phyloP scores from a whole-genome alignment of 2,113 vertebrate species.

The Serilophus lunatus region DNA sequence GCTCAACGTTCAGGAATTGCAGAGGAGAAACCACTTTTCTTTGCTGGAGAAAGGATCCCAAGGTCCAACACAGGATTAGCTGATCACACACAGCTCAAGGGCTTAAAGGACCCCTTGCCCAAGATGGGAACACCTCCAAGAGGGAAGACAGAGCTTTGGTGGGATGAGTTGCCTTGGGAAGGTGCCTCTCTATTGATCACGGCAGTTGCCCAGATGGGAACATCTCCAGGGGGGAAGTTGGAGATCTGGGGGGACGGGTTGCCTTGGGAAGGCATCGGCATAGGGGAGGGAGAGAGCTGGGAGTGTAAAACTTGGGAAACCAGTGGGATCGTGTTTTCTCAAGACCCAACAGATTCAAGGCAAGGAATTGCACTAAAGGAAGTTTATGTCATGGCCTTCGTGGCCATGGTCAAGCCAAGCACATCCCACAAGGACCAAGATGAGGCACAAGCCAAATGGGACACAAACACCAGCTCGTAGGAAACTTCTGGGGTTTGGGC shows the following conservation, averaged over 20 bases:
- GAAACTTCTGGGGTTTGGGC: not conserved
- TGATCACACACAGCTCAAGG: accelerated
- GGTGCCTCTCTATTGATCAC: not conserved
- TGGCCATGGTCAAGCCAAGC: not conserved
- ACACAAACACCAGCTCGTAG: accelerated
- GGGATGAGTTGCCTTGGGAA: not conserved
- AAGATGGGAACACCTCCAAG: not conserved
- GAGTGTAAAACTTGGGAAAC: not conserved
- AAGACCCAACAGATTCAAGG: not conserved
- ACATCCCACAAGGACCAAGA: not conserved
- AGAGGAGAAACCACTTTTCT: accelerated
- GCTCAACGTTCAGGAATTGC: accelerated
- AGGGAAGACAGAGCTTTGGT: not conserved
- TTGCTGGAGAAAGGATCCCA: not conserved
- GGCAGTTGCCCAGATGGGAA: not conserved
- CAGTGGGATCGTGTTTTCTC: not conserved
- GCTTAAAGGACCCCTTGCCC: not conserved
- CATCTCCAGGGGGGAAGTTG: not conserved
- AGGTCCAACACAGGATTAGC: not conserved
- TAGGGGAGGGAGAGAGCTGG: not conserved
- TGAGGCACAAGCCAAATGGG: not conserved
- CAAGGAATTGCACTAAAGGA: not conserved
- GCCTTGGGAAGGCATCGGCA: not conserved
- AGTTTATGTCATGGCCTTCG: not conserved
- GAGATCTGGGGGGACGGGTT: not conserved